Conservation (phyloP, 2,888 invertebrate species). For the Lasioglossum pauxillum region DNA sequence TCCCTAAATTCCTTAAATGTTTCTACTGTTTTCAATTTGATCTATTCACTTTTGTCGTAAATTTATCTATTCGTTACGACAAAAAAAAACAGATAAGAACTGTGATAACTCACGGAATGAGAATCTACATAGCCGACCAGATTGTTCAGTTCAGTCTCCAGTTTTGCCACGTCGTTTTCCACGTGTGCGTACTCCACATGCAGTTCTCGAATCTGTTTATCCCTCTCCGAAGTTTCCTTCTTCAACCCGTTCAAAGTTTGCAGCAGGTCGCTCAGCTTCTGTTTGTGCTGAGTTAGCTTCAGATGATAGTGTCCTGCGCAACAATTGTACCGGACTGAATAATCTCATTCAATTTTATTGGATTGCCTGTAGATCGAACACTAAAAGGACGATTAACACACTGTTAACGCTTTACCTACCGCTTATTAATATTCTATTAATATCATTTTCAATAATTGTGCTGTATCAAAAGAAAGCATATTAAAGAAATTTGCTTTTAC, state of each 20-base stretch:
- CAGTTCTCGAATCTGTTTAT: slow-evolving; percentile 83
- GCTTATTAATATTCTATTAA: too few relatives aligned
- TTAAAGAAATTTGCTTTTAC: too few relatives aligned
- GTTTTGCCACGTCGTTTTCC: slow-evolving; percentile 83
- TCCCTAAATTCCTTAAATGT: neutral
- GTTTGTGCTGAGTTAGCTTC: slow-evolving; percentile 86
- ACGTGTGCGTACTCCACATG: slow-evolving; percentile 84
- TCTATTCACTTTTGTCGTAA: neutral
- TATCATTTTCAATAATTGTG: too few relatives aligned
- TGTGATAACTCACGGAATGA: slow-evolving; percentile 35
- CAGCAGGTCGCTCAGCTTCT: slow-evolving; percentile 86
- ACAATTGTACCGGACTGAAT: neutral
- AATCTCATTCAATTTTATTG: too few relatives aligned
- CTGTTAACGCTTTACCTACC: too few relatives aligned
- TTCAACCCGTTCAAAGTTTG: slow-evolving; percentile 84
- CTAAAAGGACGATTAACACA: too few relatives aligned
- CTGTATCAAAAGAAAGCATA: too few relatives aligned
- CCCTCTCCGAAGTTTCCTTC: slow-evolving; percentile 83
- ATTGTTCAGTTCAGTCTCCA: slow-evolving; percentile 80
- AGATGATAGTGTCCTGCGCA: slow-evolving; percentile 85
- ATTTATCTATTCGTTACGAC: neutral
- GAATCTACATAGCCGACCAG: slow-evolving; percentile 44
- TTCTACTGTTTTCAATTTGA: neutral
- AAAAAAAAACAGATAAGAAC: too few relatives aligned
- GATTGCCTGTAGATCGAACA: too few relatives aligned